Evolutionary conservation across 2,113 vertebrate genomes (phyloP).

Genomic region (Calidris pugnax): DNA sequence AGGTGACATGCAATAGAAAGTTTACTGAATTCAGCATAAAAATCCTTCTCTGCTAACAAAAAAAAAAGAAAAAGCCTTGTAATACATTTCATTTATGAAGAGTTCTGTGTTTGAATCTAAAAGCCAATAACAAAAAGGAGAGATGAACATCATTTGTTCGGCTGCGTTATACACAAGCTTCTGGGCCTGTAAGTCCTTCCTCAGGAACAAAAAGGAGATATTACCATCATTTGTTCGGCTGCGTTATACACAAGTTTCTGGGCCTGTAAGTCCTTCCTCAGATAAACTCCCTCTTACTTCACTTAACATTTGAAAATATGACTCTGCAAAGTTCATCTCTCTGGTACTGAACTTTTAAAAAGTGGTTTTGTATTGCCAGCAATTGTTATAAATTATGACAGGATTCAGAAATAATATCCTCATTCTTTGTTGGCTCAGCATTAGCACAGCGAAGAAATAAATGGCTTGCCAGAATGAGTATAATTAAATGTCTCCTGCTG

Average conservation of each 20-base stretch:
- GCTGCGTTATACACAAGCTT: neutral
- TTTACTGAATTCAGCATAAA: neutral
- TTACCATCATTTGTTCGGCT: neutral
- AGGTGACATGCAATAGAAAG: neutral
- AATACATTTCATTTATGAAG: neutral
- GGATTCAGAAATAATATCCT: neutral
- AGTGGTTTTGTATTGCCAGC: neutral
- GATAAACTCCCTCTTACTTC: neutral
- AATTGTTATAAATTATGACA: neutral
- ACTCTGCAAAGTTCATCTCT: neutral
- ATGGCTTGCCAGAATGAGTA: neutral
- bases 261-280: neutral
- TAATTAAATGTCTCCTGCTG: constrained; percentile 5
- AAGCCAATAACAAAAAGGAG: neutral
- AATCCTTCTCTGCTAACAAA: neutral
- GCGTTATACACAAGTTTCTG: neutral
- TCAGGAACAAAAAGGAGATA: neutral
- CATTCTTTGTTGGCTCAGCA: neutral
- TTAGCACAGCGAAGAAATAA: constrained; percentile 11
- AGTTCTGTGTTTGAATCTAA: neutral
- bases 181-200: neutral
- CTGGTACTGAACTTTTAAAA: neutral
- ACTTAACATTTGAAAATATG: neutral
- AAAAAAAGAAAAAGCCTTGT: neutral
- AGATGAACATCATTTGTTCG: neutral